Conservation (phyloP, 2,888 invertebrate genomes). For the Ochropleura plecta region DNA sequence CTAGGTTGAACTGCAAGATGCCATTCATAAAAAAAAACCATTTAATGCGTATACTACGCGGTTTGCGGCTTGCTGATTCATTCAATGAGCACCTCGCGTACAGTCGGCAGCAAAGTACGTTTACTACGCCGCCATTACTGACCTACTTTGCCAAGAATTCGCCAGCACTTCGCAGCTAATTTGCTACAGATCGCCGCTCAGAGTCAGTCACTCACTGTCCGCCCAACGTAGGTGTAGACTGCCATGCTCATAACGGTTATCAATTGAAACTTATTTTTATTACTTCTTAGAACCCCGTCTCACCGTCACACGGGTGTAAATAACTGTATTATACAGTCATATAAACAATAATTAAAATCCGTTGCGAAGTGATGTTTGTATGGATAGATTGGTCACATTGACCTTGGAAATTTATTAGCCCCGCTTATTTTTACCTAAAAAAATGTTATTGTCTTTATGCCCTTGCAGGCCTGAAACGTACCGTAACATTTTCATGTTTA, state of each 20-base stretch:
- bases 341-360: no score
- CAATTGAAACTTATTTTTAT: neutral
- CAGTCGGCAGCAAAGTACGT: neutral
- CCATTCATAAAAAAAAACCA: no score
- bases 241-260: neutral
- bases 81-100: neutral
- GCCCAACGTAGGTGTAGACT: neutral
- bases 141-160: neutral
- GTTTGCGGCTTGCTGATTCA: neutral
- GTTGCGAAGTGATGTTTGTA: no score
- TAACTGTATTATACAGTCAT: no score
- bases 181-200: neutral
- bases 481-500: conserved; percentile 31
- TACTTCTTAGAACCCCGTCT: no score
- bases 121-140: neutral
- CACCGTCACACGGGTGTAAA: no score
- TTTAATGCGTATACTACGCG: neutral
- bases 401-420: neutral
- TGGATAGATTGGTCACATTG: neutral
- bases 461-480: conserved; percentile 13
- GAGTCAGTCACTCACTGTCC: neutral
- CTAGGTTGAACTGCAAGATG: no score
- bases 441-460: neutral
- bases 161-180: neutral
- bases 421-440: neutral